Evolutionary conservation across 2,113 vertebrate species (phyloP), one percentile per base, ranked within the genome.

Genomic region (Aspiorhynchus laticeps): DNA sequence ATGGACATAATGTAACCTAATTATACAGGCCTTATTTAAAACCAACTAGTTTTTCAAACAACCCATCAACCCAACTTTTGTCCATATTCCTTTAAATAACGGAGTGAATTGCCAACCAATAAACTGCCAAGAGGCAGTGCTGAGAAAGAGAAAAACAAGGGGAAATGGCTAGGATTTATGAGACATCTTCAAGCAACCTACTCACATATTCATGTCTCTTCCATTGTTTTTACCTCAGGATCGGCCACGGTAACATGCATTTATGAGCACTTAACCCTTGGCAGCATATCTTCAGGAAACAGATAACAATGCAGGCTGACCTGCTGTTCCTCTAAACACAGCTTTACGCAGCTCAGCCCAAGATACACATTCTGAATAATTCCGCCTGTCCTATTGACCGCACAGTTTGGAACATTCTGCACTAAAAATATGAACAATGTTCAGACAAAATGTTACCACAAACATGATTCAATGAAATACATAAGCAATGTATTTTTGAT

Each of bases 201-300:
- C 91, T 91, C 89, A 92, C 92, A 92, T 92, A 91, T 92, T 92
- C 87, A 89, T 93, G 91, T 91, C 85, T 80, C 86, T 85, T 80
- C 51, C 4, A 69, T 69, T 87, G 77, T 89, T 84, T 89, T 93
- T 94, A 91, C 90, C 93, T 95, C 93, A 95, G 96, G 96, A 95
- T 96, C 96, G 95, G 94, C 96, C 96, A 96, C 95, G 94, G 95
- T 96, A 96, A 96, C 97, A 96, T 95, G 96, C 94, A 95, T 95
- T 84, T 93, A 90, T 93, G 92, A 96, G 95, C 93, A 92, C 96
- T 96, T 96, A 95, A 95, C 95, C 96, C 94, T 93, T 95, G 94
- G 95, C 95, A 93, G 94, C 96, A 97, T 98, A 99, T 99, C 97
- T 98, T 96, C 97, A 98, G 98, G 97, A 99, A 99, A 98, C 98